Evolutionary conservation across 1,140 invertebrate genomes (phyloP).

Genomic region (Listronotus oregonensis): DNA sequence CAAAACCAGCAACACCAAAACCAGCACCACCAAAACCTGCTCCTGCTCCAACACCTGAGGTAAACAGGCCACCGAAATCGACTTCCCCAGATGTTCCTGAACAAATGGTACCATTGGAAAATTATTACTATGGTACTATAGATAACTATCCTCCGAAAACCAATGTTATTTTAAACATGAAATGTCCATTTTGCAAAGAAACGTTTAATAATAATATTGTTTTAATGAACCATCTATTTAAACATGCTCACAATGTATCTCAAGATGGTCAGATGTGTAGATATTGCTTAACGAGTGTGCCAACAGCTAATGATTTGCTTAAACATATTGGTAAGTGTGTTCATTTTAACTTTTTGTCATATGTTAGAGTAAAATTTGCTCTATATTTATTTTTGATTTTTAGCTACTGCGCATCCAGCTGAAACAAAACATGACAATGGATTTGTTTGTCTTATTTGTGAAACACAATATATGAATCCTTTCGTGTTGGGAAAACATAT

Average conservation of each 20-base stretch:
- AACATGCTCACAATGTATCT: conserved; percentile 63
- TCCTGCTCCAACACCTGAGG: conserved; percentile 17
- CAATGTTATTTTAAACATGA: conserved; percentile 45
- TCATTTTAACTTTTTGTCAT: not conserved
- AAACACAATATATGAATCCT: conserved; percentile 65
- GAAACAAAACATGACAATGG: conserved; percentile 62
- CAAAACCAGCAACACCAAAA: conserved; percentile 1
- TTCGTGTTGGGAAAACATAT: conserved; percentile 74
- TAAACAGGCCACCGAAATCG: conserved; percentile 50
- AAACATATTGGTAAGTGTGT: conserved; percentile 58
- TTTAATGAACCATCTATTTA: conserved; percentile 72
- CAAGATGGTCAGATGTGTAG: conserved; percentile 58
- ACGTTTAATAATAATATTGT: conserved; percentile 65
- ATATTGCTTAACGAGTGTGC: conserved; percentile 63
- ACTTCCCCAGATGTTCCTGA: conserved; percentile 48
- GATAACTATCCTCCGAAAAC: conserved; percentile 37
- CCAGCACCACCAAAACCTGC: conserved; percentile 7
- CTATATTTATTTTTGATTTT: not conserved
- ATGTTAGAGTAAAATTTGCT: too few species aligned
- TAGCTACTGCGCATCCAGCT: conserved; percentile 60
- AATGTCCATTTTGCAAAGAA: conserved; percentile 53
- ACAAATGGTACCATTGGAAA: conserved; percentile 58
- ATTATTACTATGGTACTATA: conserved; percentile 66
- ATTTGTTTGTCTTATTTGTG: conserved; percentile 71
- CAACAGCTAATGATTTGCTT: conserved; percentile 57